phyloP scores from a whole-genome alignment of 2,113 vertebrate species.

The Sterna hirundo region DNA sequence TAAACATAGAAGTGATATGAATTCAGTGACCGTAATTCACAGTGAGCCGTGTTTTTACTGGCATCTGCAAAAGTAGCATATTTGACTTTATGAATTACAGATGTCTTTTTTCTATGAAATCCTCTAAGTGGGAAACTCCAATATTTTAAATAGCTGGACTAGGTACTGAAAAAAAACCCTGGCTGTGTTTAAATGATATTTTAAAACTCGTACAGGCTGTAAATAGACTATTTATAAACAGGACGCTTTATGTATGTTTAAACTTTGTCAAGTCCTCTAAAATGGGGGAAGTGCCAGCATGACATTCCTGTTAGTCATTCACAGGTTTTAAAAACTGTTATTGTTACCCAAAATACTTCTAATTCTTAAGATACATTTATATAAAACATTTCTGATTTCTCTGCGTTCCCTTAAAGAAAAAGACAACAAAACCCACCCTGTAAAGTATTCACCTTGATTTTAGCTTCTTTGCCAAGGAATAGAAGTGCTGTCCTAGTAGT shows the following conservation, averaged over 20 bases:
- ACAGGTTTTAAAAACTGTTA: not conserved
- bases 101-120: not conserved
- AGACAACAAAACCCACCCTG: not conserved
- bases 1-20: not conserved
- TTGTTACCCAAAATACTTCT: not conserved
- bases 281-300: not conserved
- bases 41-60: not conserved
- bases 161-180: not conserved
- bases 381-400: not conserved
- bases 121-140: not conserved
- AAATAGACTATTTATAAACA: conserved; percentile 45
- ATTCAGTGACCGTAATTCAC: not conserved
- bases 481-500: not conserved
- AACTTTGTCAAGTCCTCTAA: not conserved
- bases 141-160: not conserved
- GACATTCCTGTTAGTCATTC: not conserved
- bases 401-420: not conserved
- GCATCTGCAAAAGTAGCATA: not conserved
- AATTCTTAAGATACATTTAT: not conserved
- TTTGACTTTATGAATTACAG: not conserved
- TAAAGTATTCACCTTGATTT: not conserved
- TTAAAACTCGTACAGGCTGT: conserved; percentile 10
- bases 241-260: not conserved
- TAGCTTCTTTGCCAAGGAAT: not conserved
- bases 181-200: conserved; percentile 1